Conservation (phyloP, 2,797 vertebrate species). For the Helarctos malayanus region DNA sequence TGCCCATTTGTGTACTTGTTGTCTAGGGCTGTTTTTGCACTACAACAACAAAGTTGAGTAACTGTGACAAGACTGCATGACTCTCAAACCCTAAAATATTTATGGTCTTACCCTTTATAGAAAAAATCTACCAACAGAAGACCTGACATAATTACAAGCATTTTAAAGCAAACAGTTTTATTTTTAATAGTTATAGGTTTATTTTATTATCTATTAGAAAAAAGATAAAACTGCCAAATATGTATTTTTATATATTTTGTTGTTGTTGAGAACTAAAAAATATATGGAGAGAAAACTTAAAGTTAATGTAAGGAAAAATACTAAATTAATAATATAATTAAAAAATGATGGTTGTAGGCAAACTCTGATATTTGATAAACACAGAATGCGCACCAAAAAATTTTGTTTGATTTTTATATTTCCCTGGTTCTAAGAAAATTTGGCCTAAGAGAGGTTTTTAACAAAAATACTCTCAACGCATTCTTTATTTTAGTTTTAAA, state of each 20-base stretch:
- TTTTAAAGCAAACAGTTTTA: slow-evolving; percentile 7
- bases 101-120: neutral
- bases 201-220: slow-evolving; percentile 27
- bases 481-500: neutral
- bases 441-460: neutral
- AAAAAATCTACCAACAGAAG: neutral
- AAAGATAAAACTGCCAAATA: neutral
- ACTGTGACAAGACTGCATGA: neutral
- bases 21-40: neutral
- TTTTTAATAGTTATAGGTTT: neutral
- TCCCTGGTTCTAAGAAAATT: neutral
- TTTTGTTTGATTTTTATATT: neutral
- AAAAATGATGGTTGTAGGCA: neutral
- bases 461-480: neutral
- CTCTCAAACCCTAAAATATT: slow-evolving; percentile 23
- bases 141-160: neutral
- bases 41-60: neutral
- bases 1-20: neutral
- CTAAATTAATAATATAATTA: neutral
- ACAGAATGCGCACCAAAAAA: neutral
- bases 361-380: slow-evolving; percentile 35
- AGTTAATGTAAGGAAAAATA: slow-evolving; percentile 26
- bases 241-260: neutral
- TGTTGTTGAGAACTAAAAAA: neutral
- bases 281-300: neutral